Evolutionary conservation across 2,888 invertebrate genomes (phyloP), one percentile per base, ranked within the genome.

Genomic region (Thumatha senex): DNA sequence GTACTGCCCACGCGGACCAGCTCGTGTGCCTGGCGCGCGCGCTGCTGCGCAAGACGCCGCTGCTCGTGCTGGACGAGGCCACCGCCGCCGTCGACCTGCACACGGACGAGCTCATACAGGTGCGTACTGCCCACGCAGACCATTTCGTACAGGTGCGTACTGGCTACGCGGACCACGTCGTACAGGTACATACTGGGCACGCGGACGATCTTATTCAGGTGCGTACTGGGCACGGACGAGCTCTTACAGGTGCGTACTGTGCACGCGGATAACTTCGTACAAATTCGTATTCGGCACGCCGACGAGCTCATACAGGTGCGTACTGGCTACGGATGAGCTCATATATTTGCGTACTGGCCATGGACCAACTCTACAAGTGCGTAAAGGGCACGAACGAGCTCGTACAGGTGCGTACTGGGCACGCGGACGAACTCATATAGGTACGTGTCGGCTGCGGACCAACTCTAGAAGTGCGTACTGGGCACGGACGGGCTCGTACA

Each of bases 41-140:
- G 14, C 88, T 98, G 71, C 92, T 98, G 46, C 93, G 97, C 48
- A 97, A 97, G 90, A 97, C 97, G 7, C 96, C 96, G 86, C 94
- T 97, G 54, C 92, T 97, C 35, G 93, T 97, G 61, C 92, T 97
- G 56, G 97, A 97, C 79, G 97, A 97, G 88, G 97, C 97, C 42
- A 98, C 97, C 34, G 97, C 97, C 43, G 97, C 97, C 58, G 96
- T 98, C 15, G 98, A 98, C 92, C 92, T 97, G 62, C 97, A 97
- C 92, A 98, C 97, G 0, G 97, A 98, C 82, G 96, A 96, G 74
- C 93, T 97, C 54, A 97, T 98, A 78, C 96, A 95, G 92, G 93
- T 94, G 60, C 24, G 14, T 8, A 30, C 31, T n/a, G n/a, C n/a
- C 1, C 30, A 30, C 30, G 8, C 30, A 30, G 30, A n/a, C n/a